These are phyloP conservation scores for Mayetiola destructor DNA, from an alignment of 2,888 invertebrate genomes.

Conservation along the genomic window DNA sequence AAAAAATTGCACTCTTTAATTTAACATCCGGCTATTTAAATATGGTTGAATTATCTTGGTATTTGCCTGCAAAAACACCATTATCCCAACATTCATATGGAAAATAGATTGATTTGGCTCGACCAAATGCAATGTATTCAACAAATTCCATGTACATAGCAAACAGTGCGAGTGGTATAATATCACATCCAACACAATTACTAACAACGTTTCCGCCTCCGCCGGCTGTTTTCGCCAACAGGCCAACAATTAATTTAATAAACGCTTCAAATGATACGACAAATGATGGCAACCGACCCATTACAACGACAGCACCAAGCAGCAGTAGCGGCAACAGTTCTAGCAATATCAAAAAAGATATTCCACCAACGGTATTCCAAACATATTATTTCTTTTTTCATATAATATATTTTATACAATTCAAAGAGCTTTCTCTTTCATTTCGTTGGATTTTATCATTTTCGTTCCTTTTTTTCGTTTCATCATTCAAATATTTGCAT, in stretches of 20 bases:
- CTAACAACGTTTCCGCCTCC: slow-evolving; percentile 33
- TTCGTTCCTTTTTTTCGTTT: slow-evolving; percentile 18
- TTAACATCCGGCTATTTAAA: too few species aligned
- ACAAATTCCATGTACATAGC: slow-evolving; percentile 34
- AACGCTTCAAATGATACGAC: slow-evolving; percentile 13
- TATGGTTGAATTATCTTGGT: too few species aligned
- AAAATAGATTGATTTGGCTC: slow-evolving; percentile 33
- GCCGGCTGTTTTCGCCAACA: slow-evolving; percentile 30
- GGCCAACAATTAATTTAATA: slow-evolving; percentile 18
- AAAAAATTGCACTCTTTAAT: too few species aligned
- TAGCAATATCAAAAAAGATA: not conserved
- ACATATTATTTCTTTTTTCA: not conserved
- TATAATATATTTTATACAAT: slow-evolving; percentile 9
- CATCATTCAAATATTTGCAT: slow-evolving; percentile 9
- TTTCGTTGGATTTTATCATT: slow-evolving; percentile 19
- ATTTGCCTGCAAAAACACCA: too few species aligned
- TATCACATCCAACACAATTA: slow-evolving; percentile 36
- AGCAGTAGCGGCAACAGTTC: not conserved
- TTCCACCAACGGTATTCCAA: not conserved
- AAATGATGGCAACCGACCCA: not conserved
- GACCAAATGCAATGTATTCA: slow-evolving; percentile 32
- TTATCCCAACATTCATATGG: not conserved
- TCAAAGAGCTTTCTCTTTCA: slow-evolving; percentile 20
- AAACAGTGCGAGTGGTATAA: slow-evolving; percentile 33
- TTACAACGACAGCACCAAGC: not conserved